Conservation (phyloP, 2,888 invertebrate genomes). For the Cryptosula pallasiana region DNA sequence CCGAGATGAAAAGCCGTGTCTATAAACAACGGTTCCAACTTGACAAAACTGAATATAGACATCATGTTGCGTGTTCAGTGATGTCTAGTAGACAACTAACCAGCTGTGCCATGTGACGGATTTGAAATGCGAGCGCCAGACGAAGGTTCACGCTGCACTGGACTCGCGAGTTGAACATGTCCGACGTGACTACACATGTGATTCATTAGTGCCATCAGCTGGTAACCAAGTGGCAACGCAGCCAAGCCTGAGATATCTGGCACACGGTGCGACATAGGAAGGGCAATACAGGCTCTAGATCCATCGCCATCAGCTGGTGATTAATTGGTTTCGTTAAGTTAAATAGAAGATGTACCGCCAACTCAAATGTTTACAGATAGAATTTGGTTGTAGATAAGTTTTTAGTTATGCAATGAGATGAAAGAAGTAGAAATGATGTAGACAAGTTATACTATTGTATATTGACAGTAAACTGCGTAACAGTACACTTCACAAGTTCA, state of each 20-base stretch:
- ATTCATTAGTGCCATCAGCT: not conserved
- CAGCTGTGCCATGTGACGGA: not conserved
- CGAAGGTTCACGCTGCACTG: not conserved
- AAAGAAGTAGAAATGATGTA: no score
- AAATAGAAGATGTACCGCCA: no score
- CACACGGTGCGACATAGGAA: slow-evolving; percentile 21
- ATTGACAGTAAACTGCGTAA: no score
- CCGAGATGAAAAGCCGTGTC: not conserved
- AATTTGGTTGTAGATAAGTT: no score
- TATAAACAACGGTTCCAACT: slow-evolving; percentile 12
- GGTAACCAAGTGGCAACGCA: not conserved
- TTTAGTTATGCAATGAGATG: no score
- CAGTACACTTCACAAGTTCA: no score
- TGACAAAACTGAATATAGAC: not conserved
- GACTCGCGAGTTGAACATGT: not conserved
- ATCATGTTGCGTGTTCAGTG: not conserved
- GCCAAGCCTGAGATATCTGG: no score
- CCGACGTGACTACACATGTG: not conserved
- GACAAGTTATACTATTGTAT: no score
- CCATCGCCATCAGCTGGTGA: no score
- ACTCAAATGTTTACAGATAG: no score
- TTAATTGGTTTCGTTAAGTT: no score
- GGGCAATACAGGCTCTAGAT: no score
- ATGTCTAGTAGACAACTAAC: not conserved
- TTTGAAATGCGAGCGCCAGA: not conserved